Evolutionary conservation across 2,888 invertebrate genomes (phyloP), one percentile per base, ranked within the genome.

Genomic region (Perizoma flavofasciatum): DNA sequence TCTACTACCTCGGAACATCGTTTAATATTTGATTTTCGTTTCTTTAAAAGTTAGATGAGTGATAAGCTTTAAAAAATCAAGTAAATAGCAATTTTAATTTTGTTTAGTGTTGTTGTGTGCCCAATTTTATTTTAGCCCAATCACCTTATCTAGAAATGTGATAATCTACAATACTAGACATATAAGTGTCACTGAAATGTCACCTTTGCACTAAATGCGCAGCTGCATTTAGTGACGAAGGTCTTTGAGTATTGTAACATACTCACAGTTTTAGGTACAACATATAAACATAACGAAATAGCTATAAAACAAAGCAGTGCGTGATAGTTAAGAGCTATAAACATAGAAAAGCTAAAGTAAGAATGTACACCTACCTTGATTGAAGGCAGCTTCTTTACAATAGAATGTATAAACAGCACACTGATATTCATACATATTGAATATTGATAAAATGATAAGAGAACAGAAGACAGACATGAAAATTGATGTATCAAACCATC

Each of bases 401-500:
- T 22, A 75, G 65, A 69, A 60, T 60, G 55, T 68, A 68, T 69
- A 70, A 70, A 68, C 69, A 70, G 63, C 68, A 65, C 71, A 73
- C 73, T 61, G 35, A 72, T 54, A 67, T 63, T 58, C 63, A 68
- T 63, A 71, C 60, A 66, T 57, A 65, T 47, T 63, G 47, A 32
- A 57, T 57, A 52, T 52, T 41, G 8, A 55, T 55, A 58, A 68
- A 63, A 69, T 55, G 61, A 65, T 61, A 74, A 70, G 72, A 62
- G 69, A 73, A 72, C 66, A 74, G 70, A 74, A 79, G 74, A 77
- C 74, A 82, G 78, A 83, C 74, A 78, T 74, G 73, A 75, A 50
- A 73, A 72, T 37, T 77, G 74, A 81, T 85, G 88, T 89, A 91
- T 90, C 91, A 90, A 91, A 91, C 91, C 91, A 86, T 87, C 91